Evolutionary conservation across 2,888 invertebrate genomes (phyloP).

Genomic region (Eristalinus sepulchralis): DNA sequence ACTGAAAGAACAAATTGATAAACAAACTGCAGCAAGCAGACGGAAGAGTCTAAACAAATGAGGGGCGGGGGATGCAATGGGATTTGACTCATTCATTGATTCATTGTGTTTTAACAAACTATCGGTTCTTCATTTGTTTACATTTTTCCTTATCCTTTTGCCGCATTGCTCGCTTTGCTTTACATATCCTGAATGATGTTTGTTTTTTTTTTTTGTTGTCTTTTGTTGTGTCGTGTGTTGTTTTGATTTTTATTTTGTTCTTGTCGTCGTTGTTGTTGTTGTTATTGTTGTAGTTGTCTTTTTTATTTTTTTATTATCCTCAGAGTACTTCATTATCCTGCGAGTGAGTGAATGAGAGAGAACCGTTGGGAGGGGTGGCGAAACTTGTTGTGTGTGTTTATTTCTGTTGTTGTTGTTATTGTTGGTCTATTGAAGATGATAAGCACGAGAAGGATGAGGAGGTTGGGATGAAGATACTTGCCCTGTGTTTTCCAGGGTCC

Average conservation of each 20-base stretch:
- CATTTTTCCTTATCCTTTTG: slow-evolving; percentile 28
- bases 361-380: background rate
- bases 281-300: background rate
- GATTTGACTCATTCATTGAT: background rate
- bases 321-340: background rate
- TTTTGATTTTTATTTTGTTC: background rate
- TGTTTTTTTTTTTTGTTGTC: slow-evolving; percentile 22
- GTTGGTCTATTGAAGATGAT: slow-evolving; percentile 11
- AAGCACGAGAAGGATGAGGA: background rate
- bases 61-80: background rate
- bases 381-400: slow-evolving; percentile 66
- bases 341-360: background rate
- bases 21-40: background rate
- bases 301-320: background rate
- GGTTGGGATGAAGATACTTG: slow-evolving; percentile 1
- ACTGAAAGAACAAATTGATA: background rate
- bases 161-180: slow-evolving; percentile 7
- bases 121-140: slow-evolving; percentile 57
- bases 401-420: slow-evolving; percentile 4
- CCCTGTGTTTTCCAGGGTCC: slow-evolving; percentile 43
- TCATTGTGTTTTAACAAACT: slow-evolving; percentile 19
- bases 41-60: background rate
- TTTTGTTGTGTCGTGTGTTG: background rate
- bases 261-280: slow-evolving; percentile 6
- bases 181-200: background rate